A percentile compares a stretch with the other conserved stretches of the same genome.
phyloP scores from a whole-genome alignment of 2,888 invertebrate genomes.

The Agapetus fuscipes region DNA sequence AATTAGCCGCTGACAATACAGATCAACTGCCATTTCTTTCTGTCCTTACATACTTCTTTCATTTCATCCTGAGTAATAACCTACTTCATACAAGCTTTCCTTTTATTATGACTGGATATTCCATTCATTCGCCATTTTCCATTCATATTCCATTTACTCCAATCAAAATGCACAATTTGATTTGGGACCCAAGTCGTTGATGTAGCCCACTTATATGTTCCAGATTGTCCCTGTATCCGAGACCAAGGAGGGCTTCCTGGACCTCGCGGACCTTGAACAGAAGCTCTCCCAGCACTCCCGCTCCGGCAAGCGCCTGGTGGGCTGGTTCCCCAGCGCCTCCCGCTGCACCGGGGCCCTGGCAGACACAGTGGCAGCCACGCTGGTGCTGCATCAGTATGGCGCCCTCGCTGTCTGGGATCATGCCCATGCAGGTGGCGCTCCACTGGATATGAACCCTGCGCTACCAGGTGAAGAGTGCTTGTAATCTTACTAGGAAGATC shows the following conservation, averaged over 20 bases:
- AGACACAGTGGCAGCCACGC: conserved; percentile 73
- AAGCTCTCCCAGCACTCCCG: conserved; percentile 54
- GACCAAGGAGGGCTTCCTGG: conserved; percentile 69
- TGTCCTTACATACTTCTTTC: too few species aligned
- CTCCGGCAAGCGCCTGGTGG: conserved; percentile 61
- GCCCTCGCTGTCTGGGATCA: conserved; percentile 88
- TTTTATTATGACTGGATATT: too few species aligned
- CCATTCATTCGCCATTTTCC: too few species aligned
- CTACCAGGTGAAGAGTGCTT: conserved; percentile 33
- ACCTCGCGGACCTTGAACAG: conserved; percentile 64
- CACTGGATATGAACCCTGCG: conserved; percentile 78
- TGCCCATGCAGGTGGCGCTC: conserved; percentile 70
- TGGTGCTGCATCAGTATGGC: conserved; percentile 69
- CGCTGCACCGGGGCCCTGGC: conserved; percentile 82
- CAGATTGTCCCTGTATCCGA: conserved; percentile 73
- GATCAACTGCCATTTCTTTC: too few species aligned
- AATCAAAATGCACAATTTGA: too few species aligned
- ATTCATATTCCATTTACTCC: too few species aligned
- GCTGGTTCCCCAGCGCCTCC: conserved; percentile 79
- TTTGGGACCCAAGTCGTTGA: too few species aligned
- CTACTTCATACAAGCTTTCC: too few species aligned
- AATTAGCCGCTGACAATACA: too few species aligned
- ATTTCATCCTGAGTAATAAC: too few species aligned
- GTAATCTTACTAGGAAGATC: too few species aligned
- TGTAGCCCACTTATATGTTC: conserved; percentile 16